Evolutionary conservation across 2,797 vertebrate genomes (phyloP), one percentile per base, ranked within the genome.

Genomic region (Ctenopoma kingsleyae): DNA sequence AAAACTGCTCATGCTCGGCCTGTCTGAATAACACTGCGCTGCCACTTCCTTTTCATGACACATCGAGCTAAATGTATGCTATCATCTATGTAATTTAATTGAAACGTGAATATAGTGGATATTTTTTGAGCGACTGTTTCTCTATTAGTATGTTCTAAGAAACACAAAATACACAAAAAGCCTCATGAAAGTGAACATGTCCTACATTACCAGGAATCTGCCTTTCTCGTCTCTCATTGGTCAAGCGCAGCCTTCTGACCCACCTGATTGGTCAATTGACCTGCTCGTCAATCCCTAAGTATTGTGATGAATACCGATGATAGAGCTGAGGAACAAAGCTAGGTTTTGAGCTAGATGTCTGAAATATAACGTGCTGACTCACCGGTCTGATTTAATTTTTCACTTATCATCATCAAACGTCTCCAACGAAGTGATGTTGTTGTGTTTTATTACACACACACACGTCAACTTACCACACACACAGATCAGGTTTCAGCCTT

Each of bases 401-500:
- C 16, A 30, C 22, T 6, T 7, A 10, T 9, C 1, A 20, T 8
- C 44, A 38, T 5, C 9, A n/a, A 25, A 23, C 9, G 13, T 19
- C 2, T 8, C 4, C 1, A 1, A 7, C 1, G 11, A 22, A 10
- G 2, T 17, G 0, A 35, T 1, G 8, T 0, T 10, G 22, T n/a
- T 4, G 15, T 17, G 4, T 16, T 59, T 67, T 2, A 6, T 12
- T 1, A 12, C 8, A 32, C 4, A 58, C 2, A 40, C 56, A 49
- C 3, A 8, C 2, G 23, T 50, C 6, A 30, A 62, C 47, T 91
- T 92, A 94, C 94, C 93, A 93, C 48, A 41, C 48, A 41, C 46
- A 32, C 7, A 55, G 20, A 49, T 66, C 36, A 32, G 78, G 60
- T 63, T 58, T 10, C 78, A 35, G 69, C 41, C 53, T 57, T 60